Base-by-base conservation (phyloP, 2,797 vertebrate species). In the Bovichtus variegatus region DNA sequence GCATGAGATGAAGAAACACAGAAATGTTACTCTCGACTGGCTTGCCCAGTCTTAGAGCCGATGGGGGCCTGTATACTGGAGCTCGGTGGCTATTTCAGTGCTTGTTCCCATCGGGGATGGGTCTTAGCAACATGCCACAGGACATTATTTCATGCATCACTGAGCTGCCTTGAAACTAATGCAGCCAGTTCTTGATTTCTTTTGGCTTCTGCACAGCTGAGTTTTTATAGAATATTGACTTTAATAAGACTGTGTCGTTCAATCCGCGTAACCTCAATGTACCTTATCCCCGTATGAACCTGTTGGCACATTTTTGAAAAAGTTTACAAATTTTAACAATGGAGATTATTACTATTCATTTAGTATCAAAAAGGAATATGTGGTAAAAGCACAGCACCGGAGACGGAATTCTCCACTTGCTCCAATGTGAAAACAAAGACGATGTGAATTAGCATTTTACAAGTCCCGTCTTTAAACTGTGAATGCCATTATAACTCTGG, bases 141-240 rank as follows among this genome's bases (percentile, higher is more conserved):
- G 94, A 96, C 94, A 95, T 96, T 93, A 96, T 96, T 96, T 97
- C 93, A 96, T 95, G 95, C 95, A 94, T 96, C 92, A 89, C 92
- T 95, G 94, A 94, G 82, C 93, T 91, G 92, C 91, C 92, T 95
- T 93, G 76, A 93, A 96, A 94, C 93, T 92, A 94, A 94, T 93
- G 95, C 95, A 94, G 85, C 80, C 95, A 93, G 84, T 83, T 75
- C 91, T 83, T 90, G 81, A 86, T 94, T 94, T 94, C 94, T 66
- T 27, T 19, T 23, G 78, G 82, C 89, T 82, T 73, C 69, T 74
- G 74, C 44, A 91, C 61, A 77, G 61, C 50, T 64, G 49, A 74
- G 64, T 82, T 90, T 85, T 80, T 18, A 63, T 77, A 72, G 73
- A 68, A 62, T 71, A 74, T 83, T 34, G 31, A 34, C 31, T 78